These are phyloP conservation scores for Botia almorhae DNA, from an alignment of 2,797 vertebrate species.

Conservation along the genomic window DNA sequence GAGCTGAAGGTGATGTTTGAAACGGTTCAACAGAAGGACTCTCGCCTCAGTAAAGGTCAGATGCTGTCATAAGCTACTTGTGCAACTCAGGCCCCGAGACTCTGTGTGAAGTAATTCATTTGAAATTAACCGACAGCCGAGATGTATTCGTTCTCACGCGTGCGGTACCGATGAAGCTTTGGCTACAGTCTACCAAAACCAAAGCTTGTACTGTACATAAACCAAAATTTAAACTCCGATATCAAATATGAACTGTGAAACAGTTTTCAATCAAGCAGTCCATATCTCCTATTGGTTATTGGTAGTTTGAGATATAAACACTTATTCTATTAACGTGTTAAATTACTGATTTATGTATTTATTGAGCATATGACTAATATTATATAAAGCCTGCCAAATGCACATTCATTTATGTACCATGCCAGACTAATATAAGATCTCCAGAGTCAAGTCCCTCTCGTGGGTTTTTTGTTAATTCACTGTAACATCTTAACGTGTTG, in stretches of 20 bases:
- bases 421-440: no score
- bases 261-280: not conserved
- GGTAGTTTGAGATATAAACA: no score
- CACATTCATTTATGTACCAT: no score
- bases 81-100: slow-evolving; percentile 49
- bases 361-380: no score
- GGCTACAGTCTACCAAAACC: not conserved
- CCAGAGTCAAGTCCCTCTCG: no score
- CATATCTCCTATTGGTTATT: no score
- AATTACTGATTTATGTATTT: no score
- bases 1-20: not conserved
- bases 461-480: not conserved
- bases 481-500: not conserved
- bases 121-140: slow-evolving; percentile 65
- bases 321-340: no score
- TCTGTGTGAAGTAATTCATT: slow-evolving; percentile 63
- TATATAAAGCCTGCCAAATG: no score
- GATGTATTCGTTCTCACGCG: slow-evolving; percentile 38
- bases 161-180: not conserved
- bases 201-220: not conserved
- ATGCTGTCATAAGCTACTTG: slow-evolving; percentile 43
- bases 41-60: not conserved
- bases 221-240: slow-evolving; percentile 25
- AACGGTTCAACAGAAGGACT: not conserved
- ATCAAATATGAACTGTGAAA: slow-evolving; percentile 20